Evolutionary conservation across 2,797 vertebrate genomes (phyloP).

Genomic region (Sebastes aleutianus): DNA sequence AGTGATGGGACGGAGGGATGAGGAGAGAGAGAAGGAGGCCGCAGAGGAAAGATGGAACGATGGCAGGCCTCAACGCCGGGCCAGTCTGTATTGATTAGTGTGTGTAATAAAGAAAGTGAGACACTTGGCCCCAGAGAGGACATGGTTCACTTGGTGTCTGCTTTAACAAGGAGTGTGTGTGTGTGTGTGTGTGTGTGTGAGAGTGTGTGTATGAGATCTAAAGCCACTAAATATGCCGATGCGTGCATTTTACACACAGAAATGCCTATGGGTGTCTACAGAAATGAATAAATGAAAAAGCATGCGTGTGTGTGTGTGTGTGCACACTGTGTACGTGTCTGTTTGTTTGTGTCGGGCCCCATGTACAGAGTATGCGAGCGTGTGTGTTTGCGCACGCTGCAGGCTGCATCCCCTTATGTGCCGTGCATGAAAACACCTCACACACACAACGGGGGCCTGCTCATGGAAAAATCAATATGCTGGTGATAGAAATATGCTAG

Average conservation of each 20-base stretch:
- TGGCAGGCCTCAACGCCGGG: constrained; percentile 52
- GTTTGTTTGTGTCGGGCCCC: constrained; percentile 12
- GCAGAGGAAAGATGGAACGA: constrained; percentile 40
- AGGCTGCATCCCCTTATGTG: constrained; percentile 70
- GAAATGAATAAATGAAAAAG: constrained; percentile 80
- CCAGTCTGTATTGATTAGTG: constrained; percentile 77
- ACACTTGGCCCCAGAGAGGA: constrained; percentile 70
- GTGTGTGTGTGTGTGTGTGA: neutral
- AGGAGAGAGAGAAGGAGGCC: constrained; percentile 3
- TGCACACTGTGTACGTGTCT: constrained; percentile 11
- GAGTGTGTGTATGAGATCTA: constrained; percentile 52
- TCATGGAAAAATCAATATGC: constrained; percentile 85
- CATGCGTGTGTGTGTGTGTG: constrained; percentile 27
- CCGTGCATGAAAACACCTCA: constrained; percentile 77
- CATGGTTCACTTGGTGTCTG: constrained; percentile 73
- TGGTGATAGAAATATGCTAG: constrained; percentile 85
- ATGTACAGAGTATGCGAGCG: constrained; percentile 14
- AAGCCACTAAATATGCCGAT: constrained; percentile 76
- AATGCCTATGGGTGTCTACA: constrained; percentile 80
- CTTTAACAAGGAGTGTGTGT: constrained; percentile 67
- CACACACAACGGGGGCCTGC: constrained; percentile 68
- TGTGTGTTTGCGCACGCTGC: constrained; percentile 59
- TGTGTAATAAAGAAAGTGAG: constrained; percentile 73
- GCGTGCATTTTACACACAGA: constrained; percentile 76
- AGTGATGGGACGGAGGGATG: constrained; percentile 15